phyloP scores from a whole-genome alignment of 1,140 invertebrate genomes.

The Thaumetopoea pityocampa region DNA sequence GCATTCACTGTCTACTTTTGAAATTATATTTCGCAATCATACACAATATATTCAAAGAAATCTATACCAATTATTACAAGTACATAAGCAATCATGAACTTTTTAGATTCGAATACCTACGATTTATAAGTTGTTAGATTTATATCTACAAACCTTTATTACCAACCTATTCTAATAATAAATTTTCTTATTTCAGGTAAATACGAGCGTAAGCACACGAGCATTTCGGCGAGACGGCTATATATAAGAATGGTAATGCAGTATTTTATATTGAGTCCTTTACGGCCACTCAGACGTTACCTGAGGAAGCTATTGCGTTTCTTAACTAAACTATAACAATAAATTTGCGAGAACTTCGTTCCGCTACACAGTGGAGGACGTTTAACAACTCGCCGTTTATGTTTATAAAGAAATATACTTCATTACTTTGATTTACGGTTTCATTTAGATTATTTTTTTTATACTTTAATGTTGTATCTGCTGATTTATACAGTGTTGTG shows the following conservation, averaged over 20 bases:
- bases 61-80: too few species aligned
- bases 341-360: slow-evolving; percentile 43
- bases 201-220: slow-evolving; percentile 20
- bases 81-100: too few species aligned
- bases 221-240: slow-evolving; percentile 23
- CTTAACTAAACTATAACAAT: slow-evolving; percentile 51
- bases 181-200: slow-evolving; percentile 38
- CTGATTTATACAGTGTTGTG: too few species aligned
- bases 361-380: slow-evolving; percentile 23
- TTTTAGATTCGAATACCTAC: too few species aligned
- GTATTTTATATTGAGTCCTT: slow-evolving; percentile 44
- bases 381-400: slow-evolving; percentile 40
- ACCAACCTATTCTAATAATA: slow-evolving; percentile 20
- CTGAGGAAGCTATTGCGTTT: slow-evolving; percentile 41
- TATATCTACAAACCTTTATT: slow-evolving; percentile 1
- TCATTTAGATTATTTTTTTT: slow-evolving; percentile 10
- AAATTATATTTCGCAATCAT: too few species aligned
- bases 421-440: slow-evolving; percentile 15
- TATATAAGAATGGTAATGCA: slow-evolving; percentile 24
- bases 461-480: too few species aligned
- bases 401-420: slow-evolving; percentile 14
- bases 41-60: too few species aligned
- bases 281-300: slow-evolving; percentile 31
- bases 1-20: too few species aligned
- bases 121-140: too few species aligned